A percentile compares a stretch with the other conserved stretches of the same genome.
Evolutionary conservation across 92 coral and sea anemone species (phyloP).

Genomic region (Diadumene lineata): DNA sequence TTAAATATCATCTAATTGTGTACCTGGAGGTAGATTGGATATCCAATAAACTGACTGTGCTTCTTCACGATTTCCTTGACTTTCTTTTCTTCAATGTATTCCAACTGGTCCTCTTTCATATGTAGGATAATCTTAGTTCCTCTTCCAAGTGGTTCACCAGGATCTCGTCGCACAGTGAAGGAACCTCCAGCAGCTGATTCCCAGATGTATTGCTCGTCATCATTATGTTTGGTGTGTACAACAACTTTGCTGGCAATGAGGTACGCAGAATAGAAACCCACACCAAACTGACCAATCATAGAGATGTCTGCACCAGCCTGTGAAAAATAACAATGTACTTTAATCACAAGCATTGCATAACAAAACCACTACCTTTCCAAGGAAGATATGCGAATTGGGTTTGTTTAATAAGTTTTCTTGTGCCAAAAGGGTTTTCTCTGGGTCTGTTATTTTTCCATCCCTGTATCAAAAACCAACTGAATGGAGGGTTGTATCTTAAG

Average conservation of each 20-base stretch:
- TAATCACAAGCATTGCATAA: too few relatives aligned
- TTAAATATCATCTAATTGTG: not conserved
- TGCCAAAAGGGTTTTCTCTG: too few relatives aligned
- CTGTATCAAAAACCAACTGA: too few relatives aligned
- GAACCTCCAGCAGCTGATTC: constrained; percentile 99
- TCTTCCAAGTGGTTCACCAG: constrained; percentile 79
- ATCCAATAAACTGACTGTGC: constrained; percentile 99
- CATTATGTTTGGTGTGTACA: constrained; percentile 94
- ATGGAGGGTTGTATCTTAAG: too few relatives aligned
- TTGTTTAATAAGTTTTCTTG: too few relatives aligned
- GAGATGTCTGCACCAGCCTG: constrained; percentile 99
- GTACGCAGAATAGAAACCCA: constrained; percentile 97
- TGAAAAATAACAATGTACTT: not conserved
- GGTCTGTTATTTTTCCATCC: too few relatives aligned
- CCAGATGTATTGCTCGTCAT: constrained; percentile 98
- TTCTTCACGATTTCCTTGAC: constrained; percentile 91
- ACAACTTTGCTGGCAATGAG: constrained; percentile 92
- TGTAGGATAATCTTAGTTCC: constrained; percentile 88
- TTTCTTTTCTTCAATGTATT: constrained; percentile 85
- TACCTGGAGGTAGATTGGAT: constrained; percentile 89
- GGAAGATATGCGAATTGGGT: too few relatives aligned
- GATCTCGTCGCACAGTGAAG: constrained; percentile 86
- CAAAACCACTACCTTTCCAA: too few relatives aligned
- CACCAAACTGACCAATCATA: constrained; percentile 99
- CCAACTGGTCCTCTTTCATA: constrained; percentile 91